These are phyloP conservation scores for Drosophila kepulauana DNA, from an alignment of 1,140 invertebrate species.

Conservation along the genomic window DNA sequence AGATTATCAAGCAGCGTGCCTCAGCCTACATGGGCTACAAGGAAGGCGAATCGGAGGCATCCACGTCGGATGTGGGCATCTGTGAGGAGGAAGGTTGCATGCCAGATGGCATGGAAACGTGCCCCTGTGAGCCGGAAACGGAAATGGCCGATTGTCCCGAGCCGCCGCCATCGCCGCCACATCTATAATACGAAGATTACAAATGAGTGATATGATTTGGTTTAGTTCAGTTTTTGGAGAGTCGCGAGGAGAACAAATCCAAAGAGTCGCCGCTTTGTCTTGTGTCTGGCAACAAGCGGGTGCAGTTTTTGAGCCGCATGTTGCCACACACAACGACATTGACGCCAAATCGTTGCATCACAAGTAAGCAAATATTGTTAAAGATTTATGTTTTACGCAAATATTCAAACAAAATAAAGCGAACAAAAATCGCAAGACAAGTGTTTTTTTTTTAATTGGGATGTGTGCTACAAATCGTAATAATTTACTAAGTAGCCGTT, in stretches of 20 bases:
- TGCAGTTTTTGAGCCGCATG: constrained; percentile 4
- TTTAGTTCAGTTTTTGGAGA: constrained; percentile 50
- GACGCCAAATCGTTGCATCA: constrained; percentile 53
- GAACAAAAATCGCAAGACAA: background rate
- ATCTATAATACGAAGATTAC: constrained; percentile 33
- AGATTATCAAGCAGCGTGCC: constrained; percentile 90
- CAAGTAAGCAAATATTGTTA: constrained; percentile 70
- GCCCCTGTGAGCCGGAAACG: constrained; percentile 62
- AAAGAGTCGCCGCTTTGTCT: constrained; percentile 54
- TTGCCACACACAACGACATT: constrained; percentile 69
- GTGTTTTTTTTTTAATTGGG: no score
- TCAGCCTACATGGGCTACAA: constrained; percentile 84
- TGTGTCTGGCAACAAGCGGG: constrained; percentile 65
- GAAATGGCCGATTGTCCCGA: constrained; percentile 53
- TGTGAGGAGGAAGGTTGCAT: constrained; percentile 69
- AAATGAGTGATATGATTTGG: constrained; percentile 45
- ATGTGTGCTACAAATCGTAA: no score
- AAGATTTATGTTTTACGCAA: constrained; percentile 71
- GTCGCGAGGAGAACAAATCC: constrained; percentile 42
- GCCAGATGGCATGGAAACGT: constrained; percentile 57
- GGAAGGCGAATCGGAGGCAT: constrained; percentile 55
- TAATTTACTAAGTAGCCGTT: no score
- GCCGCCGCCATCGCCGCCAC: constrained; percentile 42
- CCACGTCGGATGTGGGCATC: constrained; percentile 22
- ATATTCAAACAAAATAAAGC: constrained; percentile 48